A percentile compares a stretch with the other conserved stretches of the same genome.
Evolutionary conservation across 2,797 vertebrate genomes (phyloP).

Genomic region (Myotis pilosus): DNA sequence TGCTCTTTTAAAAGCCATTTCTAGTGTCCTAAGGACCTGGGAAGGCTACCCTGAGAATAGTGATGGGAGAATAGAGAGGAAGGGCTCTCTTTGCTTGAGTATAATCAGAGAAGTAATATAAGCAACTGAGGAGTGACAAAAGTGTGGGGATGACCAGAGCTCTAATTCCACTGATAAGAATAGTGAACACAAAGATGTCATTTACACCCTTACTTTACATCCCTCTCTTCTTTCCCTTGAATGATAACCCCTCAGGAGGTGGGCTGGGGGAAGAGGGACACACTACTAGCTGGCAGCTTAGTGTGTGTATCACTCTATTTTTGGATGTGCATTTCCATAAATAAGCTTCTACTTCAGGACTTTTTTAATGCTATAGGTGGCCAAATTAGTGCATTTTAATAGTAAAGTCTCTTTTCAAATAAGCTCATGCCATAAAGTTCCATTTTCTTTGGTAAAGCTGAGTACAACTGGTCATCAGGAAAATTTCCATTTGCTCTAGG

Average conservation of each 20-base stretch:
- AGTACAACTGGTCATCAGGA: constrained; percentile 48
- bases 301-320: background rate
- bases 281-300: background rate
- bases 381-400: constrained; percentile 59
- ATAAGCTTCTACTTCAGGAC: background rate
- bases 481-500: constrained; percentile 63
- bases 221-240: background rate
- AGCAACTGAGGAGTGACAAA: background rate
- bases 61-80: background rate
- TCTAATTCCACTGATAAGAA: background rate
- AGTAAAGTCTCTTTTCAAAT: constrained; percentile 54
- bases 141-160: background rate
- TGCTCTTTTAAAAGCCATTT: background rate
- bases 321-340: background rate
- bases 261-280: background rate
- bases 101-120: background rate
- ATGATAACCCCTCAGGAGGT: background rate
- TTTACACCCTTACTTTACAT: background rate
- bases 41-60: background rate
- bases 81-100: background rate
- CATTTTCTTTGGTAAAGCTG: constrained; percentile 58
- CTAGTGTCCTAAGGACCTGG: background rate
- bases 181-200: background rate
- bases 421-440: constrained; percentile 39
- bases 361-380: constrained; percentile 11